Evolutionary conservation across 2,888 invertebrate genomes (phyloP), one percentile per base, ranked within the genome.

Genomic region (Nymphalis polychloros): DNA sequence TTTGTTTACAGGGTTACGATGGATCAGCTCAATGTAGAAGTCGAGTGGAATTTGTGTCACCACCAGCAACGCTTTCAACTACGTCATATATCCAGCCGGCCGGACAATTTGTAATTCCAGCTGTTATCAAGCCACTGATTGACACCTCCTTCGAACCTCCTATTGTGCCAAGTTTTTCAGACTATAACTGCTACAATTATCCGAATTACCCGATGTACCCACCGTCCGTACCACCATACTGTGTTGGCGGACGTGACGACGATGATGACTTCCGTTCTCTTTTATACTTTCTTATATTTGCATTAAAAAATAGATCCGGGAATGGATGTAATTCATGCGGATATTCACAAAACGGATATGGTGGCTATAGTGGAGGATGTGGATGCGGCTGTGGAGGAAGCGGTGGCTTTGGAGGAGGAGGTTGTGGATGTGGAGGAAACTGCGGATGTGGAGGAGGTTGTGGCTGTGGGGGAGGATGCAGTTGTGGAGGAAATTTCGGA

Each of bases 31-130:
- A 77, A n/a, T 57, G 57, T 49, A 49, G 49, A 49, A 49, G 49
- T 20, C 69, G 72, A 4, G 59, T 76, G 17, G 79, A 79, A 31
- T 74, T 71, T 59, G 46, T 74, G 27, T 67, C 68, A 27, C 67
- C 63, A 35, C 61, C 71, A 3, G 47, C 72, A 17, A 53, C 70
- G 8, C 17, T 75, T 4, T 59, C 75, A 6, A 69, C 76, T 5
- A 68, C 74, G 10, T 73, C 79, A 0, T 71, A 75, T 46, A 57
- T 78, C n/a, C 74, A 76, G 17, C 76, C 78, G 4, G 67, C 75
- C 23, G 78, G 82, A 4, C 83, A 83, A 63, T 79, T 85, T 59
- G 76, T 85, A 2, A 81, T 88, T 6, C 88, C 89, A 55, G 84
- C 85, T 6, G 49, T 85, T 19, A 82, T 84, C 68, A 83, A 81